Evolutionary conservation across 2,888 invertebrate genomes (phyloP), one percentile per base, ranked within the genome.

Genomic region (Spilosoma lubricipeda): DNA sequence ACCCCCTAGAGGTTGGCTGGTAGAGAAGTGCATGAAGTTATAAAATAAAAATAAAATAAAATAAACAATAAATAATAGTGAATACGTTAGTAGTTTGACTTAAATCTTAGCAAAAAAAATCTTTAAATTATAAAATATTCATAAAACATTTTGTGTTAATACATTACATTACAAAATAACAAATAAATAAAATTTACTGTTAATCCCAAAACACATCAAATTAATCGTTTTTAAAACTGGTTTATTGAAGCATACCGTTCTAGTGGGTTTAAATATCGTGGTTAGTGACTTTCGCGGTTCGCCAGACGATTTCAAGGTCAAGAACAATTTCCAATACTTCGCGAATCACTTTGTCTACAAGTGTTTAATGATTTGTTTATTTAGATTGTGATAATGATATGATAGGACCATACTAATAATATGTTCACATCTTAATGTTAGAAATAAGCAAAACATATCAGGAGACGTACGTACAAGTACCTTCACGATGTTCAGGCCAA

Each of bases 261-360:
- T 9, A 8, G 23, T 8, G 23, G 52, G 23, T 52, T 52, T 23
- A 52, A 52, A 23, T 52, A 52, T 9, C 23, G 48, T 48, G 48
- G 48, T 20, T 48, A 23, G 52, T 23, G 52, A 52, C 52, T 52
- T 52, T 52, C 52, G 52, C 52, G 52, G 52, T 56, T 56, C 52
- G n/a, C n/a, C n/a, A 56, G 52, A 56, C 52, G 52, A 23, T 56
- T 56, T n/a, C 52, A 56, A 56, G 52, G 52, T 56, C n/a, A 56
- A 56, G 9, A 56, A n/a, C 52, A 56, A 9, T n/a, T 56, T 9
- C n/a, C 52, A 56, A 56, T 56, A 56, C 52, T n/a, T 56, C 3
- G 52, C n/a, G 0, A 8, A 56, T 23, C 52, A n/a, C n/a, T 56
- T 23, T 8, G 11, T 56, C 23, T n/a, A 56, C 23, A 56, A n/a